phyloP scores from a whole-genome alignment of 1,140 invertebrate species.

The Matsumurasca onukii region DNA sequence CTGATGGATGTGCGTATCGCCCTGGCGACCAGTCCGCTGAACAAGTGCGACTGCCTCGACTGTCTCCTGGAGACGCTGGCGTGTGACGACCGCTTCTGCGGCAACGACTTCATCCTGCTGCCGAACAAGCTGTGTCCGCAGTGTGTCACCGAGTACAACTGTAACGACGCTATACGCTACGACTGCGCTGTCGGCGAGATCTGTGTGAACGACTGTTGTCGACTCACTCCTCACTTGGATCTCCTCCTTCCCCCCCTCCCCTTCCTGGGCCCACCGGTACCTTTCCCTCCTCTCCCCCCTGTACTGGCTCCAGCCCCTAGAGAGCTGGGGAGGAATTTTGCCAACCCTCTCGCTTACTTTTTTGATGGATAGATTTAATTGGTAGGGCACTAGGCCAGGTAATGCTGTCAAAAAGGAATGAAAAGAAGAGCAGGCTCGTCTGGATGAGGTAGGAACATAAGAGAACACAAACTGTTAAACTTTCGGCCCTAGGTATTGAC shows the following conservation, averaged over 20 bases:
- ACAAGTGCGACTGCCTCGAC: background rate
- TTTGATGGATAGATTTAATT: too few species aligned
- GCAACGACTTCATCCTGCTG: background rate
- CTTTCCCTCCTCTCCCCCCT: too few species aligned
- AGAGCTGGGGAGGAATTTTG: too few species aligned
- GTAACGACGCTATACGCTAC: background rate
- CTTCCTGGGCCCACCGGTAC: too few species aligned
- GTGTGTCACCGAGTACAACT: slow-evolving; percentile 1
- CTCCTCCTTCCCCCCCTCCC: background rate
- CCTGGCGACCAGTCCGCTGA: background rate
- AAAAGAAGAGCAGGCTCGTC: too few species aligned
- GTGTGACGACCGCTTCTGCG: background rate
- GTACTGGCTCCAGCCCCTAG: too few species aligned
- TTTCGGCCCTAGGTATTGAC: too few species aligned
- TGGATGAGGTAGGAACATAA: too few species aligned
- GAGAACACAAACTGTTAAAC: too few species aligned
- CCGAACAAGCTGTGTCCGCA: background rate
- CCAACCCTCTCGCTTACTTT: too few species aligned
- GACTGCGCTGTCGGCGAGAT: background rate
- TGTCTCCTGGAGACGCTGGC: background rate
- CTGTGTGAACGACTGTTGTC: background rate
- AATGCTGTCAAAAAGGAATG: too few species aligned
- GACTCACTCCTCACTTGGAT: background rate
- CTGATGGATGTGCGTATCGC: background rate
- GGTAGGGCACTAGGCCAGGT: too few species aligned